Conservation (phyloP, 1,140 invertebrate genomes). For the Papilio polytes region DNA sequence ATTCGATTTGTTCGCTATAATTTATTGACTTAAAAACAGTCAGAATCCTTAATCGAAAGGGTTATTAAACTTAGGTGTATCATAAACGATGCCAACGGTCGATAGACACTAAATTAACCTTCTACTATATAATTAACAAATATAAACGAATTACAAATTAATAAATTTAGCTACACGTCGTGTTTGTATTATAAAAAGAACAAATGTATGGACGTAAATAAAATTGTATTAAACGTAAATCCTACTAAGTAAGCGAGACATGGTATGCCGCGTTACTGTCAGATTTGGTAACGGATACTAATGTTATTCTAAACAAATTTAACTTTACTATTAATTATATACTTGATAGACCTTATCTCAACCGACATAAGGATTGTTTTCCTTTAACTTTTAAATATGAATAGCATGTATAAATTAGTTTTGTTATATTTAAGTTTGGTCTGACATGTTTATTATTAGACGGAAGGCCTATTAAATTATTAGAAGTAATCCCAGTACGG, state of each 20-base stretch:
- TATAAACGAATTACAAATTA: constrained; percentile 78
- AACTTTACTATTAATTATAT: constrained; percentile 7
- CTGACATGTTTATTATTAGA: constrained; percentile 82
- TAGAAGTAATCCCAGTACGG: constrained; percentile 71
- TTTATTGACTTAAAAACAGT: neutral
- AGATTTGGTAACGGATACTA: constrained; percentile 74
- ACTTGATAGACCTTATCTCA: constrained; percentile 36
- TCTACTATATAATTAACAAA: constrained; percentile 69
- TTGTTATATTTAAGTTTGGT: constrained; percentile 68
- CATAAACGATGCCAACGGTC: constrained; percentile 62
- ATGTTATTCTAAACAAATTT: constrained; percentile 60
- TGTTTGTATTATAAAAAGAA: constrained; percentile 76
- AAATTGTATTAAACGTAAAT: constrained; percentile 76
- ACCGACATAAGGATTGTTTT: constrained; percentile 44
- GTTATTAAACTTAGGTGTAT: constrained; percentile 37
- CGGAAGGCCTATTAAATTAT: constrained; percentile 81
- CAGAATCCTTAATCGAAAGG: constrained; percentile 13
- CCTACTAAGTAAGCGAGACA: constrained; percentile 63
- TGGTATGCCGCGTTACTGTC: constrained; percentile 73
- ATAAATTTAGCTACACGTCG: constrained; percentile 71
- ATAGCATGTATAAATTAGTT: constrained; percentile 51
- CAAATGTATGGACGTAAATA: constrained; percentile 64
- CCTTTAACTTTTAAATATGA: constrained; percentile 3
- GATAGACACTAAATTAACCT: constrained; percentile 61
- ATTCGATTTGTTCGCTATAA: neutral